Evolutionary conservation across 2,113 vertebrate genomes (phyloP), one percentile per base, ranked within the genome.

Genomic region (Solea senegalensis): DNA sequence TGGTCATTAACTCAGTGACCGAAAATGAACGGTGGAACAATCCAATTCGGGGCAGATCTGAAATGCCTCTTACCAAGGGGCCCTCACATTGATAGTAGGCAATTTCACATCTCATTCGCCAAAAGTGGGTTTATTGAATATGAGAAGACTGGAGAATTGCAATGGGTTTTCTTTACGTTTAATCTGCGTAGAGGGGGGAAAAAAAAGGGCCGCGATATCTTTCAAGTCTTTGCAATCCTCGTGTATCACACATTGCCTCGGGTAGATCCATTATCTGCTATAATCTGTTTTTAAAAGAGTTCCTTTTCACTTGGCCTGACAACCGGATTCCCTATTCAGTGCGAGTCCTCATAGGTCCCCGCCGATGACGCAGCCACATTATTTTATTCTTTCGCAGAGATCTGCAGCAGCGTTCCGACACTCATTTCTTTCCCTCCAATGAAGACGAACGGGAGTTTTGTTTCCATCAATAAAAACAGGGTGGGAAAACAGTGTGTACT

Each of bases 81-180:
- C 72, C 70, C 21, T 58, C 67, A 64, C 74, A 84, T 83, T 79
- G 85, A 91, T 86, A 86, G 86, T 57, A 80, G 84, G 63, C 82
- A 91, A 91, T 93, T 92, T 92, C 90, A 90, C 85, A 89, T 90
- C 83, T 89, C 89, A 90, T 91, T 92, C 84, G 69, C 74, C 80
- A 83, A 85, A 84, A 87, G 78, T 74, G 67, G 53, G 59, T 72
- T 90, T 89, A 93, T 90, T 92, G 88, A 92, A 92, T 87, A 87
- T 83, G 79, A 84, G 85, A 56, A 73, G 72, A 71, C 67, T 28
- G 64, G 71, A 62, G 82, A 81, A 91, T 84, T 61, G 74, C 55
- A 76, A 39, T 69, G 69, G 50, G 73, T 67, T 81, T 85, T 76
- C 78, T 81, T 89, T 89, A 86, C 83, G 82, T 87, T 90, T 88